A percentile compares a stretch with the other conserved stretches of the same genome.
These are phyloP conservation scores for Lasioglossum villosulum DNA, from an alignment of 2,888 invertebrate genomes.

Conservation along the genomic window DNA sequence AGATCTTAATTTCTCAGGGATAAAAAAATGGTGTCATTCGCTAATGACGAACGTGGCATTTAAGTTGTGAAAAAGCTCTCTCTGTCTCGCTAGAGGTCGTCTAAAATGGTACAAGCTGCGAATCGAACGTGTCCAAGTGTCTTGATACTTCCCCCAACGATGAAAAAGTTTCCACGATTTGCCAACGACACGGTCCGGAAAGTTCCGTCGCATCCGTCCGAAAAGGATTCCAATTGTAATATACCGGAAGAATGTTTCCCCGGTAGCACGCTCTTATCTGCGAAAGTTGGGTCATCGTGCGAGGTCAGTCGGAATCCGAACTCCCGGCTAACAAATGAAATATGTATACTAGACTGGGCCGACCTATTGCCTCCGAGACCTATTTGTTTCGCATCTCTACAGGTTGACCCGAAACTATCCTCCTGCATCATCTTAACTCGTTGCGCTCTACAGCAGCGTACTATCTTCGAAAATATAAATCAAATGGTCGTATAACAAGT, in stretches of 20 bases:
- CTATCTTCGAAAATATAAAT: background rate
- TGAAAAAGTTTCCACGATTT: background rate
- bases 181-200: background rate
- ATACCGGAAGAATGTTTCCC: background rate
- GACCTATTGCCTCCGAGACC: background rate
- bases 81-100: conserved; percentile 9
- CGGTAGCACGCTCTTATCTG: background rate
- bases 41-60: background rate
- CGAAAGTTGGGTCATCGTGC: background rate
- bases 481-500: too few species aligned
- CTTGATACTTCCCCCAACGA: background rate
- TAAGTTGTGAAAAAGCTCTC: too few species aligned
- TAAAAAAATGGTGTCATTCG: background rate
- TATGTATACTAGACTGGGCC: background rate
- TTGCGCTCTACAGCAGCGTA: background rate
- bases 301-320: background rate
- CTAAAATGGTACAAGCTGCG: background rate
- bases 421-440: background rate
- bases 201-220: background rate
- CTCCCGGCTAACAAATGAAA: background rate
- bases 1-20: background rate
- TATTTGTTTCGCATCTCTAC: background rate
- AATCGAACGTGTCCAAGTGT: conserved; percentile 8
- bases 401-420: background rate
- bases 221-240: background rate